Evolutionary conservation across 2,113 vertebrate genomes (phyloP), one percentile per base, ranked within the genome.

Genomic region (Hylia prasina): DNA sequence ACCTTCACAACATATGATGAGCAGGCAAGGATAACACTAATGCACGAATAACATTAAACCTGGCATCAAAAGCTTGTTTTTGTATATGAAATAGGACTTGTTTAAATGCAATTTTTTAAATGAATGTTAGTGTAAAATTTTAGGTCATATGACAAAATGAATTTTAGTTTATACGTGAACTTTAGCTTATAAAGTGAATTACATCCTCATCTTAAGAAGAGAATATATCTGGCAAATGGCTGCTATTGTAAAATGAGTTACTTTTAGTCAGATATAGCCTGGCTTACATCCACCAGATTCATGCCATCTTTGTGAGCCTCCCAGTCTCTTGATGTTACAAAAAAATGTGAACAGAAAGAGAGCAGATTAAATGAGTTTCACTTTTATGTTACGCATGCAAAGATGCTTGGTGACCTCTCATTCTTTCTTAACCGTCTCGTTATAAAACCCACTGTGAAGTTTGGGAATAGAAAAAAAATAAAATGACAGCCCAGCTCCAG

Each of bases 261-360:
- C 45, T 75, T 73, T 82, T 66, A 65, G 35, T 22, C 31, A 61
- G 22, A 10, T 0, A 2, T 31, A 61, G 22, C 21, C 27, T 85
- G 83, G 68, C 48, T 44, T 73, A 47, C 54, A 81, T 40, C 17
- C 25, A 64, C 63, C 16, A 86, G 13, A 83, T 75, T 73, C 2
- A 1, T 57, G 37, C 5, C 56, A 35, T 56, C 27, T 85, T 80
- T 70, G 71, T 42, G 6, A 91, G 14, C n/a, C 19, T 77, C 10
- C 71, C 45, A 48, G 82, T 81, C 85, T 90, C 79, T 64, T 66
- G 37, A 54, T 90, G 54, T 80, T 30, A 73, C 27, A 80, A 64
- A 39, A 77, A 73, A 77, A 51, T 0, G 0, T 23, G 19, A 42
- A 23, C 13, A 63, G 54, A 83, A 39, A 0, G 1, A 66, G 39